Conservation (phyloP, 2,113 vertebrate genomes). For the Etheostoma spectabile region DNA sequence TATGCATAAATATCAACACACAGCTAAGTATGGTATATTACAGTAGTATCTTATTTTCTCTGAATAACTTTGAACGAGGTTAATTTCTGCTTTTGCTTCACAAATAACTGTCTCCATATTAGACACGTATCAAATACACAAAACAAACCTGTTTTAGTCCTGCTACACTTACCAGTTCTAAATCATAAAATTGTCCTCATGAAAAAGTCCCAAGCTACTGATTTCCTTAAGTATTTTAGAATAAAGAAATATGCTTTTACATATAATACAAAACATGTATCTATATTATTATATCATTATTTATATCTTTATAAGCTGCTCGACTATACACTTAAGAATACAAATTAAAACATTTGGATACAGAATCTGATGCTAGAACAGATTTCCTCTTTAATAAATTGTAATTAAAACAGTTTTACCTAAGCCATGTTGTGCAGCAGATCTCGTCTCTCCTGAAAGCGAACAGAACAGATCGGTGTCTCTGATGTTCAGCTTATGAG, state of each 20-base stretch:
- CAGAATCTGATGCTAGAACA: not conserved
- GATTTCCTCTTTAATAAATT: not conserved
- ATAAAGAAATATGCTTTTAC: not conserved
- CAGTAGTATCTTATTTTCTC: not conserved
- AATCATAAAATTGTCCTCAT: not conserved
- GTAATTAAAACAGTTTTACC: constrained; percentile 51
- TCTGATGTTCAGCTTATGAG: constrained; percentile 40
- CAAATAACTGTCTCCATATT: not conserved
- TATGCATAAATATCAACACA: not conserved
- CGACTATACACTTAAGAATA: not conserved
- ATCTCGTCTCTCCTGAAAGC: constrained; percentile 18
- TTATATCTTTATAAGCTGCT: not conserved
- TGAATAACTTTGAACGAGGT: not conserved
- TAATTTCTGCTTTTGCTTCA: no score
- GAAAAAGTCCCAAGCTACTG: not conserved
- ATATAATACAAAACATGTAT: not conserved
- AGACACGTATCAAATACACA: not conserved
- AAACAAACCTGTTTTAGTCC: not conserved
- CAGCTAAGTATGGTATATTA: not conserved
- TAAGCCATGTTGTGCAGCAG: constrained; percentile 20
- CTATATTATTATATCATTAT: no score
- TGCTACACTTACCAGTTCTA: not conserved
- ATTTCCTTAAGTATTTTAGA: not conserved
- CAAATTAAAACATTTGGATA: not conserved
- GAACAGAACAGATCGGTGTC: constrained; percentile 1